These are phyloP conservation scores for Acanthococcus lagerstroemiae DNA, from an alignment of 2,888 invertebrate species.

Conservation along the genomic window DNA sequence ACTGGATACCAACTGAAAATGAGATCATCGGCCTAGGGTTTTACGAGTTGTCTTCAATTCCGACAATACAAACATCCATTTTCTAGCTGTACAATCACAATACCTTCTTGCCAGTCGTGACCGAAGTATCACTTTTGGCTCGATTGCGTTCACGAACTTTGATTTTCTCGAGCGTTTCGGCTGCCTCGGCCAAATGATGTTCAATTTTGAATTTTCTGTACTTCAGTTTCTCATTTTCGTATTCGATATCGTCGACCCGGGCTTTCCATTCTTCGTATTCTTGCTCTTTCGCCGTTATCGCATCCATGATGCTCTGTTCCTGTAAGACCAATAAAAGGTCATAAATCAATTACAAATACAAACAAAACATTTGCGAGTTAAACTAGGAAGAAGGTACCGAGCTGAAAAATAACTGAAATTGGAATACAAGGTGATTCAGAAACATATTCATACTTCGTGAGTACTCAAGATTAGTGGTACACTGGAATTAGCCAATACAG, in stretches of 20 bases:
- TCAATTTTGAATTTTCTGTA: slow-evolving; percentile 85
- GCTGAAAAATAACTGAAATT: too few species aligned
- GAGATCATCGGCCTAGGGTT: too few species aligned
- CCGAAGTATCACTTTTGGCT: slow-evolving; percentile 42
- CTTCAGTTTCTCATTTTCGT: slow-evolving; percentile 76
- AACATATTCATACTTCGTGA: too few species aligned
- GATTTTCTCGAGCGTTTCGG: slow-evolving; percentile 79
- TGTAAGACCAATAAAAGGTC: not conserved
- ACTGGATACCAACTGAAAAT: too few species aligned
- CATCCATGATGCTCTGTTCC: slow-evolving; percentile 46
- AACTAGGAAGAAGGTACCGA: not conserved
- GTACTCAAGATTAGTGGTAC: too few species aligned
- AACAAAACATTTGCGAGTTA: not conserved
- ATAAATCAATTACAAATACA: not conserved
- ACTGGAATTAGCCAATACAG: too few species aligned
- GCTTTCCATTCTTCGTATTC: slow-evolving; percentile 89
- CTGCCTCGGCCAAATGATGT: slow-evolving; percentile 82
- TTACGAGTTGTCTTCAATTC: too few species aligned
- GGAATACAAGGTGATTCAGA: too few species aligned
- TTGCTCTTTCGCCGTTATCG: slow-evolving; percentile 83
- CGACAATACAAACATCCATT: too few species aligned
- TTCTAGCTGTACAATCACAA: too few species aligned
- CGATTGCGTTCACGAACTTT: slow-evolving; percentile 60
- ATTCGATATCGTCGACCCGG: slow-evolving; percentile 91
- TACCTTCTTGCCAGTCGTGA: slow-evolving; percentile 37